phyloP scores from a whole-genome alignment of 1,140 invertebrate genomes.

The Agrypnia vestita region DNA sequence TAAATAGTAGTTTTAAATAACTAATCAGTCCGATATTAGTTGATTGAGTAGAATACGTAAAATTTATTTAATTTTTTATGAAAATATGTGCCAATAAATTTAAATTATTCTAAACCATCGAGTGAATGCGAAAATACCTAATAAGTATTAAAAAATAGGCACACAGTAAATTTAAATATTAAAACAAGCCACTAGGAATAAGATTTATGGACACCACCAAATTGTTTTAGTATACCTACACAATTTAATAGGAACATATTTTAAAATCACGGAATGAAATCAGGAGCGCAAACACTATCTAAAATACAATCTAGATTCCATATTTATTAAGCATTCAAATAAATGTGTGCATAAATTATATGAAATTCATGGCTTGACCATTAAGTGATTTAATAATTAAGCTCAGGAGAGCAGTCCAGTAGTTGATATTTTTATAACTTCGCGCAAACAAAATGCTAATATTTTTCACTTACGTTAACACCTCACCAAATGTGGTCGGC shows the following conservation, averaged over 20 bases:
- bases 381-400: slow-evolving; percentile 19
- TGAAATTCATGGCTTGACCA: not conserved
- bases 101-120: no score
- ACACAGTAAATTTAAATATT: no score
- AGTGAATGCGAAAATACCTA: no score
- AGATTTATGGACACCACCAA: not conserved
- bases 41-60: no score
- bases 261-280: not conserved
- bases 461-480: not conserved
- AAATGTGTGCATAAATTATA: slow-evolving; percentile 17
- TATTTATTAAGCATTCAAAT: slow-evolving; percentile 21
- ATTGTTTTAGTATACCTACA: not conserved
- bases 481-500: not conserved
- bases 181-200: not conserved
- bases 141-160: no score
- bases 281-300: slow-evolving; percentile 15
- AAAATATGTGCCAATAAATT: no score
- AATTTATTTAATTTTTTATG: no score
- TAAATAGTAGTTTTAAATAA: no score
- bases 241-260: not conserved
- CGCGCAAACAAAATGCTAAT: not conserved
- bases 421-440: not conserved
- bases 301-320: slow-evolving; percentile 36
- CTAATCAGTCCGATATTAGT: no score
- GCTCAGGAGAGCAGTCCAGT: not conserved